Evolutionary conservation across 2,113 vertebrate species (phyloP).

Genomic region (Carassius gibelio): DNA sequence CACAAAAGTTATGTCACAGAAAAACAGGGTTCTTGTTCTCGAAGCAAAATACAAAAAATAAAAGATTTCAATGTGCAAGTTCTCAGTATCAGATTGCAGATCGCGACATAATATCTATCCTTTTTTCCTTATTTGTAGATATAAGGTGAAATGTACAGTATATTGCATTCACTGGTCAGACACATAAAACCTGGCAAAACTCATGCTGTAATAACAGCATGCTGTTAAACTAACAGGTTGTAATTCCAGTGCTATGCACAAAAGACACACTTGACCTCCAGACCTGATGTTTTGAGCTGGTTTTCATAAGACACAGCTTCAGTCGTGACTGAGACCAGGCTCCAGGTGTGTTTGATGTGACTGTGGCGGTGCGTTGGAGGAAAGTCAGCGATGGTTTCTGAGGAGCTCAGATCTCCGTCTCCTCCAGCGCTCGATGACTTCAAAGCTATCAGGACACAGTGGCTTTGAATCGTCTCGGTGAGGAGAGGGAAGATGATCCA

Average conservation of each 20-base stretch:
- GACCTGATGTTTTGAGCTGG: neutral
- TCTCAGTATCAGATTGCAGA: too few relatives aligned
- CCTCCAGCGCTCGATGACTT: neutral
- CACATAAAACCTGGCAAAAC: neutral
- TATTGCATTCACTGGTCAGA: neutral
- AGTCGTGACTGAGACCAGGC: neutral
- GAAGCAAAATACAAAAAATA: too few relatives aligned
- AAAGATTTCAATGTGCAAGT: too few relatives aligned
- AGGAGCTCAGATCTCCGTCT: conserved; percentile 2
- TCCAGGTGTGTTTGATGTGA: neutral
- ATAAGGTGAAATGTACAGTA: neutral
- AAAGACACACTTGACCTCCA: neutral
- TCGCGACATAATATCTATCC: neutral
- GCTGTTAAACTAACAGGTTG: neutral
- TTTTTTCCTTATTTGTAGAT: neutral
- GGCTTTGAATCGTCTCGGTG: neutral
- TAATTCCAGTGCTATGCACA: neutral
- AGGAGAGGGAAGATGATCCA: neutral
- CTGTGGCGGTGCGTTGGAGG: neutral
- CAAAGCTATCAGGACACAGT: conserved; percentile 19
- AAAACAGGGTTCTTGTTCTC: too few relatives aligned
- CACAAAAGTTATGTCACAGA: too few relatives aligned
- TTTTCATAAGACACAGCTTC: neutral
- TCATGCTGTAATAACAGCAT: neutral
- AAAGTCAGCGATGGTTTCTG: neutral